A percentile compares a stretch with the other conserved stretches of the same genome.
These are phyloP conservation scores for Dipodomys spectabilis DNA, from an alignment of 2,113 vertebrate species.

Conservation along the genomic window DNA sequence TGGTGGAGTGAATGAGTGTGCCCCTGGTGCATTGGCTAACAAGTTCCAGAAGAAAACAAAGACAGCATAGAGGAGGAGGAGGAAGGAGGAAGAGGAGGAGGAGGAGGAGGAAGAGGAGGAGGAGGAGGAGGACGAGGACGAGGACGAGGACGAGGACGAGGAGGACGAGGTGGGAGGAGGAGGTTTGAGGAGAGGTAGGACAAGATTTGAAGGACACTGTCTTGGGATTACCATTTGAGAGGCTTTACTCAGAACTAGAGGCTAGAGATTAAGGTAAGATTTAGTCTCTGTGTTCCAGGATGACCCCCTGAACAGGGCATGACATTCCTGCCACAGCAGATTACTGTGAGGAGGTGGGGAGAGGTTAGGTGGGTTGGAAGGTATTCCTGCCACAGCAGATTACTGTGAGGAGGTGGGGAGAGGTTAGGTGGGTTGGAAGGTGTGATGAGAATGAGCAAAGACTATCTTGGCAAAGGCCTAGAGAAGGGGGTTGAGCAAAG, in stretches of 20 bases:
- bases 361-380: background rate
- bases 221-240: background rate
- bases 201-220: background rate
- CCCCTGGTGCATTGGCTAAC: background rate
- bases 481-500: background rate
- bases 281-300: background rate
- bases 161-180: no score
- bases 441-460: background rate
- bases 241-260: background rate
- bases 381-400: no score
- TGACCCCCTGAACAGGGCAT: background rate
- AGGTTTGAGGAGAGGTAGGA: background rate
- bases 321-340: no score
- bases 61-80: background rate
- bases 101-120: no score
- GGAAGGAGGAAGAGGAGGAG: no score
- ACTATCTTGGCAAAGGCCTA: background rate
- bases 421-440: background rate
- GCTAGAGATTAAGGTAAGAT: background rate
- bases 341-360: fast-evolving
- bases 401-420: fast-evolving
- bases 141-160: no score
- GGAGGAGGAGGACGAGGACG: no score
- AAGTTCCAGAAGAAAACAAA: background rate
- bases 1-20: no score